Base-by-base conservation (phyloP, 2,113 vertebrate genomes). In the Caranx melampygus region DNA sequence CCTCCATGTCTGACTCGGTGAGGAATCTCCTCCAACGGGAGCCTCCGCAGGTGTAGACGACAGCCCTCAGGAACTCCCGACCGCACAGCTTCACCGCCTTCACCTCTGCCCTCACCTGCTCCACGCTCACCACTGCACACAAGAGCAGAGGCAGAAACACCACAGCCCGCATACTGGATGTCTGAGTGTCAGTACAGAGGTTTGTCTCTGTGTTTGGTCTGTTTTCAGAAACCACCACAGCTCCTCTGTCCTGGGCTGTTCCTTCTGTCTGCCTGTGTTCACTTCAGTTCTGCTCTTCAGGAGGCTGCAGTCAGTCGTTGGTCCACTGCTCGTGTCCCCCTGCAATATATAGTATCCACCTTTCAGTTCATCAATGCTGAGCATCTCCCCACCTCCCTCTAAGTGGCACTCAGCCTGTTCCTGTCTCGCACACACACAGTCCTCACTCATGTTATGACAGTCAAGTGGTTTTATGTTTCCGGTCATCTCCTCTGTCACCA, bases 1-100 rank as follows among this genome's bases (percentile, higher is more conserved):
- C 95, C 2, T 88, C 59, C 52, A 84, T 78, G 1, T 93, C 91
- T 16, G 81, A 18, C 3, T 90, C 91, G 0, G 3, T 16, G 47
- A 92, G 68, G 1, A 93, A 59, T 55, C 96, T 94, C 45, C 85
- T 96, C 97, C 97, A 97, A 18, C 96, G 91, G 0, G 97, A 97
- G n/a, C 96, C 95, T 0, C 97, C 97, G 0, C 98, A 98, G 68
- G 96, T 97, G 93, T 96, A 97, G 34, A 97, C 89, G 0, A 98
- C 90, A 0, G 97, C 96, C 9, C 96, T 80, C 73, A 97, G 87
- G 11, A 98, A 96, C 70, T 98, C 96, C 0, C 93, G 90, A 0
- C 97, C 97, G 0, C 97, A 98, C 72, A 98, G 95, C 93, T 93
- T 96, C 83, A 98, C 73, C 0, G 86, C 77, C 51, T 57, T 93